Base-by-base conservation (phyloP, 23 tunicate genomes). In the Phallusia fumigata region DNA sequence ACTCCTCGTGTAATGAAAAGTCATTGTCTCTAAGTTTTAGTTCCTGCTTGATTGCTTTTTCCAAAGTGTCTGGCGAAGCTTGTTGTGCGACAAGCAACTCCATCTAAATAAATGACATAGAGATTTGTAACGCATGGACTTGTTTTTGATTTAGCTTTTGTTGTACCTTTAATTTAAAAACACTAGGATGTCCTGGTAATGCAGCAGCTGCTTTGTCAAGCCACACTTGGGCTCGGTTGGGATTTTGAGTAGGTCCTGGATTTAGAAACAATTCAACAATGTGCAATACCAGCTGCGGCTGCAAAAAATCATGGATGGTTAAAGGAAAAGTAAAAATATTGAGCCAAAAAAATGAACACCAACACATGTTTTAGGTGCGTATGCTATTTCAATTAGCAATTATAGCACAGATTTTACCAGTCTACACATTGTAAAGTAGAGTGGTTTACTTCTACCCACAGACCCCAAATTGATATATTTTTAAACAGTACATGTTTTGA, bases 171-270 rank as follows among this genome's bases (percentile, higher is more conserved):
- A 89, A 36, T 64, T 89, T 86, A 75, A 90, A 94, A 53, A 94
- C 90, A 28, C 35, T 79, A 13, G 90, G 83, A 33, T 86, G 77
- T 30, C 88, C 88, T 16, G 88, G 98, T 30, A 86, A 36, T 2
- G 90, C 82, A 28, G 75, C 88, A 33, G 94, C 80, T 32, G 88
- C 90, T 79, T 86, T 94, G 83, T 89, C 91, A 52, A 94, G 80
- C 98, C 98, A 94, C 44, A 94, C 85, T 65, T 89, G 86, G 32
- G 98, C 95, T 82, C 83, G 82, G 35, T 73, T 85, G 30, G 86
- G 82, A 76, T 89, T 94, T 64, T 89, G 93, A 24, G 93, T 74
- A 18, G 92, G 89, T 35, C 97, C 91, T 64, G 98, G 90, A 80
- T 85, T 86, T 30, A 94, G 64, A 77, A 85, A 87, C 36, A 94